Evolutionary conservation across 1,140 invertebrate species (phyloP).

Genomic region (Dinoponera quadriceps): DNA sequence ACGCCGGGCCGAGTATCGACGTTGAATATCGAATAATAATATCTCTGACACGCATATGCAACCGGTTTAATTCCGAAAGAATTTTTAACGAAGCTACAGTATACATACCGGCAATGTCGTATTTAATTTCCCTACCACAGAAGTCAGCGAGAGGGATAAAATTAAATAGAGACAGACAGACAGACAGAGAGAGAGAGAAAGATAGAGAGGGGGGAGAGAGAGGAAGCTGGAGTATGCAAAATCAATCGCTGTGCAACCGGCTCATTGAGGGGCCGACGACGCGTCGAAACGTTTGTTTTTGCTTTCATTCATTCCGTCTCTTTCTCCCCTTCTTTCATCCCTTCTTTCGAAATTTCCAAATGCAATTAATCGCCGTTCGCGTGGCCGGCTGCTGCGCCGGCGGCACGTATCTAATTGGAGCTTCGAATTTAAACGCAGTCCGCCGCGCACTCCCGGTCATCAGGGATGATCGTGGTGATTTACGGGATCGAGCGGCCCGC

Average conservation of each 20-base stretch:
- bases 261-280: not conserved
- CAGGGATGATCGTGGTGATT: conserved; percentile 31
- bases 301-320: too few species aligned
- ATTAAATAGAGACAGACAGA: too few species aligned
- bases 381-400: not conserved
- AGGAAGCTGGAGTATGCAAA: not conserved
- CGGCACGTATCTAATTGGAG: conserved; percentile 30
- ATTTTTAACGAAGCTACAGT: not conserved
- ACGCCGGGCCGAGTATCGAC: not conserved
- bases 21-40: conserved; percentile 6
- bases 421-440: conserved; percentile 6
- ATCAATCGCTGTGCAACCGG: not conserved
- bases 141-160: too few species aligned
- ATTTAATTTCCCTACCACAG: not conserved
- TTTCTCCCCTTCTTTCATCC: too few species aligned
- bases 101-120: not conserved
- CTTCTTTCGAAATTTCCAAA: not conserved
- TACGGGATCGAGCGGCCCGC: conserved; percentile 11
- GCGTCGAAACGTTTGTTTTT: not conserved
- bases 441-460: not conserved
- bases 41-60: not conserved
- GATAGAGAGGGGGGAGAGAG: not conserved
- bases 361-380: conserved; percentile 3
- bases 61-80: conserved; percentile 1
- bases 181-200: too few species aligned